Evolutionary conservation across 1,140 invertebrate genomes (phyloP).

Genomic region (Dufourea novaeangliae): DNA sequence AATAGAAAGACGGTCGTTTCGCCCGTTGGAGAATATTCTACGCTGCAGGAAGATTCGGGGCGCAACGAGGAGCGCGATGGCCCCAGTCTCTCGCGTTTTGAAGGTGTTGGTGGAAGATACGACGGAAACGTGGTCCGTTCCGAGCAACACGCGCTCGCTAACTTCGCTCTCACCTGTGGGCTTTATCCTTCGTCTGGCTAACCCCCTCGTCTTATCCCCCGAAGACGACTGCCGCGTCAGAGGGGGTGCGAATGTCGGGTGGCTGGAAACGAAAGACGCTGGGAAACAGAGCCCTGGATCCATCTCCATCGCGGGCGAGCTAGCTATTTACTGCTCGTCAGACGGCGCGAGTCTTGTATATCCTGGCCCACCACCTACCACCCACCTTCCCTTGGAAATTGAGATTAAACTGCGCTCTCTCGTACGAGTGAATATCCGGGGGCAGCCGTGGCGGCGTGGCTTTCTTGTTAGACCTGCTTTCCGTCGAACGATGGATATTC

Average conservation of each 20-base stretch:
- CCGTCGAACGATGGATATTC: too few relatives aligned
- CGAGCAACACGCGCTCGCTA: slow-evolving; percentile 32
- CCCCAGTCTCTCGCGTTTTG: background rate
- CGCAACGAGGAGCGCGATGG: background rate
- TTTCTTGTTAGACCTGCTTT: slow-evolving; percentile 18
- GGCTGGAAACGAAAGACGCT: slow-evolving; percentile 14
- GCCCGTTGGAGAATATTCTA: slow-evolving; percentile 14
- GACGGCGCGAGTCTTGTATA: too few relatives aligned
- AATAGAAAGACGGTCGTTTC: slow-evolving; percentile 26
- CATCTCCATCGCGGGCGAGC: background rate
- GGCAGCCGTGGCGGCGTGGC: background rate
- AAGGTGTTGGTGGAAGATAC: slow-evolving; percentile 37
- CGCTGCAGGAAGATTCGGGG: background rate
- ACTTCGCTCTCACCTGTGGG: slow-evolving; percentile 51
- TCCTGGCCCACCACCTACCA: slow-evolving; percentile 28
- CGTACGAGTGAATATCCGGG: background rate
- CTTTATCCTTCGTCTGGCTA: slow-evolving; percentile 37
- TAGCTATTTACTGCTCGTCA: slow-evolving; percentile 48
- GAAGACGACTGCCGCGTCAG: background rate
- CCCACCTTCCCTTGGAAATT: slow-evolving; percentile 36
- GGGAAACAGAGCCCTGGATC: slow-evolving; percentile 14
- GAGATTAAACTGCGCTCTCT: slow-evolving; percentile 43
- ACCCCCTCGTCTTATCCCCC: slow-evolving; percentile 48
- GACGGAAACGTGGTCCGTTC: slow-evolving; percentile 42
- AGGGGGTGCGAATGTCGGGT: background rate